phyloP scores from a whole-genome alignment of 2,113 vertebrate genomes.

The Megalops atlanticus region DNA sequence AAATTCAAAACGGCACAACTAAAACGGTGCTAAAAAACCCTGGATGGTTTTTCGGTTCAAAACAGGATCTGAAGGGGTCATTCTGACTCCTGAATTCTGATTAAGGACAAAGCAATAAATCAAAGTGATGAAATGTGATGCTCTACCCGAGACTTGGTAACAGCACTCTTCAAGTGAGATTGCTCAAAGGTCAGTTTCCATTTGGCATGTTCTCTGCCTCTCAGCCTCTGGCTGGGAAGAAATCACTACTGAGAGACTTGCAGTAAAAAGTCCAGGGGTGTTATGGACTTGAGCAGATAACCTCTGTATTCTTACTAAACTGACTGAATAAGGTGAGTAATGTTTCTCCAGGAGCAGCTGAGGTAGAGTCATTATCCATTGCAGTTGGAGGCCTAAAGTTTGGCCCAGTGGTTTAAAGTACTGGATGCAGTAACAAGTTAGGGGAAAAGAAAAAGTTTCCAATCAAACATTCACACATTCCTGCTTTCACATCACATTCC shows the following conservation, averaged over 20 bases:
- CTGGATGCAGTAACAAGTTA: background rate
- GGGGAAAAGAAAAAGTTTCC: background rate
- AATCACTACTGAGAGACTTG: too few species aligned
- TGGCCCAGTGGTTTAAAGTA: background rate
- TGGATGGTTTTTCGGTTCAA: too few species aligned
- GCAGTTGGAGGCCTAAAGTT: background rate
- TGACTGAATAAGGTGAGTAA: background rate
- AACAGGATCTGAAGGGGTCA: slow-evolving; percentile 7
- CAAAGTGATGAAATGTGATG: background rate
- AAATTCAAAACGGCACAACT: too few species aligned
- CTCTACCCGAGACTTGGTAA: too few species aligned
- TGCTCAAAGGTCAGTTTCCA: background rate
- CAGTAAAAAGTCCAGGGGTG: background rate
- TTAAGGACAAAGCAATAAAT: background rate
- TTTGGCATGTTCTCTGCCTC: slow-evolving; percentile 3
- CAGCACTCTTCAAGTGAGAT: background rate
- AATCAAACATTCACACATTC: background rate
- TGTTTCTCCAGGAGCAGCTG: background rate
- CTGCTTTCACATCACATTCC: background rate
- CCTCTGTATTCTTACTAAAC: background rate
- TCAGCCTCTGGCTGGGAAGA: slow-evolving; percentile 1
- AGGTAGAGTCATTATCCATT: background rate
- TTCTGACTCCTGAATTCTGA: background rate
- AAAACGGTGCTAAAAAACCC: too few species aligned
- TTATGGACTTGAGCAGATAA: background rate